phyloP scores from a whole-genome alignment of 2,888 invertebrate genomes.

The Sussaba pulchella region DNA sequence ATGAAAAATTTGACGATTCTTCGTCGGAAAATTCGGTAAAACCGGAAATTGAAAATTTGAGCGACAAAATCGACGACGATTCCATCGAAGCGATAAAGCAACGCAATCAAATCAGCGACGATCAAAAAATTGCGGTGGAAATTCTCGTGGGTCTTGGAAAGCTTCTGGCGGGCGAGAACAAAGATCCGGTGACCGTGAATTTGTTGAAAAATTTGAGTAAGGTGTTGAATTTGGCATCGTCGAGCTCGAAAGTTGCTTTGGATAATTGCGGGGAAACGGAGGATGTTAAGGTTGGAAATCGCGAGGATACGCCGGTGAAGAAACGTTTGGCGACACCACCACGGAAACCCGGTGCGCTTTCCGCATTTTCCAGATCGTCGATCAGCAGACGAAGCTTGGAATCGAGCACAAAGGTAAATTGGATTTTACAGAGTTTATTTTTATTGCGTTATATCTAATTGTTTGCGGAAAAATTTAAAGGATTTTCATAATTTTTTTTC shows the following conservation, averaged over 20 bases:
- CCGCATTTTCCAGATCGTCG: constrained; percentile 44
- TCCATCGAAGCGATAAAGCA: constrained; percentile 41
- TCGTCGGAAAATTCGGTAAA: constrained; percentile 19
- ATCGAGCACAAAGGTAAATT: constrained; percentile 59
- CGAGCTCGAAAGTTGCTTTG: constrained; percentile 57
- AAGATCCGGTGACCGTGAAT: constrained; percentile 68
- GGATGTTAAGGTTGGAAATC: constrained; percentile 15
- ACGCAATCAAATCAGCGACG: constrained; percentile 55
- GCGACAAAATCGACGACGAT: constrained; percentile 34
- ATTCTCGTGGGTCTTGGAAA: constrained; percentile 75
- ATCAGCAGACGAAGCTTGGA: constrained; percentile 60
- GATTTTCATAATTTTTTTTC: too few relatives aligned
- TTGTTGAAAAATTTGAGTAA: constrained; percentile 74
- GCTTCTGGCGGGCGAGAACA: constrained; percentile 71
- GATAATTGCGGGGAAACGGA: constrained; percentile 31
- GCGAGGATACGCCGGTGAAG: constrained; percentile 40
- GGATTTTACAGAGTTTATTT: neutral
- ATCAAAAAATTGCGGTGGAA: constrained; percentile 72
- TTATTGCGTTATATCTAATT: too few relatives aligned
- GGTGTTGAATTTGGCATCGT: constrained; percentile 71
- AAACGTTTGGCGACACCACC: constrained; percentile 51
- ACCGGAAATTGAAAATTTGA: constrained; percentile 19
- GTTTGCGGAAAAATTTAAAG: too few relatives aligned
- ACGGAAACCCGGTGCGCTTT: constrained; percentile 38
- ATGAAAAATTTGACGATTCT: constrained; percentile 46